A percentile compares a stretch with the other conserved stretches of the same genome.
phyloP scores from a whole-genome alignment of 2,888 invertebrate species.

The Lochmaea crataegi region DNA sequence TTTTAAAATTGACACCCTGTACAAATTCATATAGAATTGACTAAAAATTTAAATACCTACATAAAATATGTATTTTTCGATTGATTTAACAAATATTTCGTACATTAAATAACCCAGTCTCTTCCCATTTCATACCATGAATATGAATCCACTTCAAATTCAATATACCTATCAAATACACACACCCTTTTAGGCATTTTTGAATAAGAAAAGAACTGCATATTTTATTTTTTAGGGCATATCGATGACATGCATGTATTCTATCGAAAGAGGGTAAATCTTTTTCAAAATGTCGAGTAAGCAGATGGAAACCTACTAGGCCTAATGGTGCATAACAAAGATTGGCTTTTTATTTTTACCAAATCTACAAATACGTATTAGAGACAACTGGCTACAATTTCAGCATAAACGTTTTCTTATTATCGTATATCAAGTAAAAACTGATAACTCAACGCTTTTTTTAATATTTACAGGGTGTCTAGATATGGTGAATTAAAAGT shows the following conservation, averaged over 20 bases:
- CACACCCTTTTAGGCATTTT: constrained; percentile 6
- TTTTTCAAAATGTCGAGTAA: neutral
- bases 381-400: neutral
- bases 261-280: neutral
- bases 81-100: no score
- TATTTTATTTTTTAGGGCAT: neutral
- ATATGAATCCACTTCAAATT: neutral
- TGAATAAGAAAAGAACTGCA: constrained; percentile 5
- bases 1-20: no score
- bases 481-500: no score
- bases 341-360: neutral
- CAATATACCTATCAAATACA: constrained; percentile 7
- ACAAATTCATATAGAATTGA: no score
- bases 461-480: no score
- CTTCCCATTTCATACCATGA: neutral
- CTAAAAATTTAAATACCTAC: no score
- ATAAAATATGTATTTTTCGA: no score
- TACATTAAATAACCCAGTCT: no score
- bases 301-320: neutral
- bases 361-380: no score
- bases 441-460: no score
- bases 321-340: neutral
- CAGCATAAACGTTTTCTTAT: neutral
- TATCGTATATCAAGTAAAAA: no score
- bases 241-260: neutral